phyloP scores from a whole-genome alignment of 2,888 invertebrate genomes.

The Pollenia griseotomentosa region DNA sequence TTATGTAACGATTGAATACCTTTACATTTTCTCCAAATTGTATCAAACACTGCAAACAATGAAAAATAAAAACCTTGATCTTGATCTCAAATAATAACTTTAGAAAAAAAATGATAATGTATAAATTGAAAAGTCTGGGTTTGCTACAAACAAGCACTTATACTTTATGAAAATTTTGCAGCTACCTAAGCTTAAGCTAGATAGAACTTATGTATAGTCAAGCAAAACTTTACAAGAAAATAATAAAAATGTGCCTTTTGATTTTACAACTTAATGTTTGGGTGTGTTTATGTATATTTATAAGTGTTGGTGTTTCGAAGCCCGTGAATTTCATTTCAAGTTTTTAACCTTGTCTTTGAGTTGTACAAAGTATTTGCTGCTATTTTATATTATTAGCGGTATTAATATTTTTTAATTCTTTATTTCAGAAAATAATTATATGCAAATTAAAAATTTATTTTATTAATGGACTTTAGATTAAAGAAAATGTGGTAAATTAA shows the following conservation, averaged over 20 bases:
- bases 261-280: slow-evolving; percentile 3
- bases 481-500: slow-evolving; percentile 10
- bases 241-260: not conserved
- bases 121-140: slow-evolving; percentile 35
- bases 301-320: slow-evolving; percentile 11
- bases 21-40: slow-evolving; percentile 34
- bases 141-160: slow-evolving; percentile 34
- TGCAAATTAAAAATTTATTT: not conserved
- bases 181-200: slow-evolving; percentile 35
- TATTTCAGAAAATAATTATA: not conserved
- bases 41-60: slow-evolving; percentile 38
- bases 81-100: slow-evolving; percentile 78
- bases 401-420: not conserved
- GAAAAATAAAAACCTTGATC: slow-evolving; percentile 79
- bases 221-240: not conserved
- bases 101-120: not conserved
- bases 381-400: not conserved
- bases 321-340: slow-evolving; percentile 56
- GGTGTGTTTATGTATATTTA: slow-evolving; percentile 9
- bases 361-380: slow-evolving; percentile 7
- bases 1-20: slow-evolving; percentile 11
- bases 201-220: slow-evolving; percentile 40
- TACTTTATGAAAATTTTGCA: slow-evolving; percentile 38
- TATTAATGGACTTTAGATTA: not conserved
- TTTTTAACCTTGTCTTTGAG: slow-evolving; percentile 56